Conservation (phyloP, 2,113 vertebrate species). For the Nibea albiflora region DNA sequence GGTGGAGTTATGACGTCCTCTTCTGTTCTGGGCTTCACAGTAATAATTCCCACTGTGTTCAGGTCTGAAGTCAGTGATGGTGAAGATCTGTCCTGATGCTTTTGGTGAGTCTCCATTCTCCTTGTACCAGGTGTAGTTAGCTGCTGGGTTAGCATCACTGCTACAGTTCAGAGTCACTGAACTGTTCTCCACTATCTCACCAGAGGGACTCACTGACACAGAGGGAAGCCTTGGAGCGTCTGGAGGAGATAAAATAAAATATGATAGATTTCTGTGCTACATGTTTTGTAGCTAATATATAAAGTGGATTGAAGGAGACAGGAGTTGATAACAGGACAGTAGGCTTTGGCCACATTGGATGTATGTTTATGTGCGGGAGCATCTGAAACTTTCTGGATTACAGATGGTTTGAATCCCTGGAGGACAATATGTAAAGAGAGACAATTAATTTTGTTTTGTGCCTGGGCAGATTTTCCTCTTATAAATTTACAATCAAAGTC, state of each 20-base stretch:
- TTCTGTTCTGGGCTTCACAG: conserved; percentile 25
- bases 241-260: no score
- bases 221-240: background rate
- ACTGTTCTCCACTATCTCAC: conserved; percentile 15
- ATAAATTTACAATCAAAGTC: background rate
- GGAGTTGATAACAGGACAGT: no score
- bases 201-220: conserved; percentile 14
- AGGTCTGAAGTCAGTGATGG: background rate
- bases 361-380: no score
- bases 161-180: conserved; percentile 35
- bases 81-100: no score
- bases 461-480: background rate
- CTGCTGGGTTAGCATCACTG: conserved; percentile 47
- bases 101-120: background rate
- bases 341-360: no score
- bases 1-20: background rate
- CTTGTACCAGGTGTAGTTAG: conserved; percentile 46
- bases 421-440: background rate
- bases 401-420: background rate
- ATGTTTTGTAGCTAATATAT: no score
- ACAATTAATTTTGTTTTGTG: background rate
- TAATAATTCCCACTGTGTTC: conserved; percentile 34
- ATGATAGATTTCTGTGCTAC: no score
- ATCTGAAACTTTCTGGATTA: no score
- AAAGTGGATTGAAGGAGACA: no score